These are phyloP conservation scores for Dendrolimus punctatus DNA, from an alignment of 1,140 invertebrate species.

Conservation along the genomic window DNA sequence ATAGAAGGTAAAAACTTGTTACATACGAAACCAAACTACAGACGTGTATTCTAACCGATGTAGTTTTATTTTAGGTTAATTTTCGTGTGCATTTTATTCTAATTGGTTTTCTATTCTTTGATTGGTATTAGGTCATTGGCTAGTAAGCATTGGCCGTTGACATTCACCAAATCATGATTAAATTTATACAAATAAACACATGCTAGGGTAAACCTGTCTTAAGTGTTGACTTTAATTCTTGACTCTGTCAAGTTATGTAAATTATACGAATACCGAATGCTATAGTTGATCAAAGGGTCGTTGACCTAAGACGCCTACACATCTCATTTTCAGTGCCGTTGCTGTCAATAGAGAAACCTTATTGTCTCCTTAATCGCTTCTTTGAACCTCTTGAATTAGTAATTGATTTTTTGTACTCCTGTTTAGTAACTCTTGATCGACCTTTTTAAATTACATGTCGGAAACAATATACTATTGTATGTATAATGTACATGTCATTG, in stretches of 20 bases:
- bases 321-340: slow-evolving; percentile 18
- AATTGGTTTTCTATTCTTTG: too few species aligned
- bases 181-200: slow-evolving; percentile 33
- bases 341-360: slow-evolving; percentile 12
- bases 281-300: slow-evolving; percentile 56
- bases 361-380: slow-evolving; percentile 16
- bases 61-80: too few species aligned
- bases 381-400: slow-evolving; percentile 7
- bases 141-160: slow-evolving; percentile 22
- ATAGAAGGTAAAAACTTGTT: too few species aligned
- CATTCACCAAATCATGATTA: slow-evolving; percentile 20
- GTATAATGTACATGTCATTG: too few species aligned
- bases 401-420: too few species aligned
- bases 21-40: too few species aligned
- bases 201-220: slow-evolving; percentile 44
- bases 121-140: too few species aligned
- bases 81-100: too few species aligned
- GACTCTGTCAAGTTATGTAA: slow-evolving; percentile 65
- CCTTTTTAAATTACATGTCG: too few species aligned
- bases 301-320: slow-evolving; percentile 40
- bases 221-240: slow-evolving; percentile 53
- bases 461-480: too few species aligned
- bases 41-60: too few species aligned
- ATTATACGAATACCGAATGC: slow-evolving; percentile 50
- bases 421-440: too few species aligned